Conservation (phyloP, 2,888 invertebrate genomes). For the Eupithecia abbreviata region DNA sequence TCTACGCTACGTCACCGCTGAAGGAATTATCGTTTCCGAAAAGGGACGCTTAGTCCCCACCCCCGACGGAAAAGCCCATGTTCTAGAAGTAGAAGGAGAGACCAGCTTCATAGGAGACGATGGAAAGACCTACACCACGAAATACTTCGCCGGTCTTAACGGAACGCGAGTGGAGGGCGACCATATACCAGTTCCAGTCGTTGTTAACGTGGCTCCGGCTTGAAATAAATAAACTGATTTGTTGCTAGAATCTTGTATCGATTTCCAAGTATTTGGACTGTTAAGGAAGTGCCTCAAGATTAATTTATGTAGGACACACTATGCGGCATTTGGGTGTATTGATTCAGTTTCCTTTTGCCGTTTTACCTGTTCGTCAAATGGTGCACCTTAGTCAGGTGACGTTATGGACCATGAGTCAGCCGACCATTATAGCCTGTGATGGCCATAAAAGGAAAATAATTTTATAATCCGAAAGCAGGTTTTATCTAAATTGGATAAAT, state of each 20-base stretch:
- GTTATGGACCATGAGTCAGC: conserved; percentile 44
- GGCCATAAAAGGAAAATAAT: conserved; percentile 44
- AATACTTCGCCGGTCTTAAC: conserved; percentile 62
- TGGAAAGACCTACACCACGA: conserved; percentile 64
- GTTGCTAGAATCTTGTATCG: conserved; percentile 9
- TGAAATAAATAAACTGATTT: conserved; percentile 24
- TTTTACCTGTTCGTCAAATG: background rate
- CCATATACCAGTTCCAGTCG: conserved; percentile 55
- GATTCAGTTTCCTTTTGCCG: conserved; percentile 14
- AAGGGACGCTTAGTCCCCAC: conserved; percentile 61
- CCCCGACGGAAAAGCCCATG: conserved; percentile 51
- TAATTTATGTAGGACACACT: conserved; percentile 4
- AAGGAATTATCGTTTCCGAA: conserved; percentile 62
- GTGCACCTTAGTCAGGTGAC: conserved; percentile 41
- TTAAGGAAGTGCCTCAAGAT: background rate
- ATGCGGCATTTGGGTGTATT: background rate
- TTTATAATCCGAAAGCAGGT: conserved; percentile 37
- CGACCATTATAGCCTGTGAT: conserved; percentile 36
- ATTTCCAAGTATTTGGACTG: background rate
- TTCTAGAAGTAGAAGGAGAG: conserved; percentile 63
- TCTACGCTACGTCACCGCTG: conserved; percentile 65
- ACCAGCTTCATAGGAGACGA: conserved; percentile 62
- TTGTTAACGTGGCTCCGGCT: conserved; percentile 36
- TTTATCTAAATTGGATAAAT: background rate
- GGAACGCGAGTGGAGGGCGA: conserved; percentile 58